A percentile compares a stretch with the other conserved stretches of the same genome.
Conservation (phyloP, 1,140 invertebrate genomes). For the Tribolium madens region DNA sequence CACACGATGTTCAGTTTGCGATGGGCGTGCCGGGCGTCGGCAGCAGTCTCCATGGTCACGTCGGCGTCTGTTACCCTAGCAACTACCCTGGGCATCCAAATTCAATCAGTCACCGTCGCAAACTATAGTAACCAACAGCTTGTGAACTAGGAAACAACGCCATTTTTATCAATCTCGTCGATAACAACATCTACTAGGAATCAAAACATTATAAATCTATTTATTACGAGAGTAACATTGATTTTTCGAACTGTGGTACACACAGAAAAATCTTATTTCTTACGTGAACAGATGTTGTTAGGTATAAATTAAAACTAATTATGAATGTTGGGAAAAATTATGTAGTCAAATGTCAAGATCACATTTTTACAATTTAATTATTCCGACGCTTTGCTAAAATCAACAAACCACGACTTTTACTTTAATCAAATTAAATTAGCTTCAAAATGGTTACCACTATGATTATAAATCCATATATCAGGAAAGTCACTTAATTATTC, state of each 20-base stretch:
- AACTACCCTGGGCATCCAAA: slow-evolving; percentile 55
- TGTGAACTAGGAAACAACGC: slow-evolving; percentile 13
- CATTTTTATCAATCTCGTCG: not conserved
- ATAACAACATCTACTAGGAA: not conserved
- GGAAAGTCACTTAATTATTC: not conserved
- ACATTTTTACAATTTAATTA: not conserved
- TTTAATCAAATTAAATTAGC: no score
- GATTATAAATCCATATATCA: not conserved
- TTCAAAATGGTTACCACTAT: not conserved
- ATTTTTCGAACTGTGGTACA: not conserved
- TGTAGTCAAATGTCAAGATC: not conserved
- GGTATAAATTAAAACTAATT: not conserved
- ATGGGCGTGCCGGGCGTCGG: slow-evolving; percentile 59
- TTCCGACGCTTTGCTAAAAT: not conserved
- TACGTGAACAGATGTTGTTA: not conserved
- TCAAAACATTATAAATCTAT: no score
- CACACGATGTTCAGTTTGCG: slow-evolving; percentile 23
- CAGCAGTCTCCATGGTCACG: slow-evolving; percentile 57
- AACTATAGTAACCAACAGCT: slow-evolving; percentile 19
- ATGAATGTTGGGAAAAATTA: not conserved
- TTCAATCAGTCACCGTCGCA: slow-evolving; percentile 53
- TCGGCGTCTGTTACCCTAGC: slow-evolving; percentile 59
- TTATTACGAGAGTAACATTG: not conserved
- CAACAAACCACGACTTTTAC: not conserved
- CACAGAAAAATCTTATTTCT: not conserved